phyloP scores from a whole-genome alignment of 2,888 invertebrate species.

The Gymnoscelis rufifasciata region DNA sequence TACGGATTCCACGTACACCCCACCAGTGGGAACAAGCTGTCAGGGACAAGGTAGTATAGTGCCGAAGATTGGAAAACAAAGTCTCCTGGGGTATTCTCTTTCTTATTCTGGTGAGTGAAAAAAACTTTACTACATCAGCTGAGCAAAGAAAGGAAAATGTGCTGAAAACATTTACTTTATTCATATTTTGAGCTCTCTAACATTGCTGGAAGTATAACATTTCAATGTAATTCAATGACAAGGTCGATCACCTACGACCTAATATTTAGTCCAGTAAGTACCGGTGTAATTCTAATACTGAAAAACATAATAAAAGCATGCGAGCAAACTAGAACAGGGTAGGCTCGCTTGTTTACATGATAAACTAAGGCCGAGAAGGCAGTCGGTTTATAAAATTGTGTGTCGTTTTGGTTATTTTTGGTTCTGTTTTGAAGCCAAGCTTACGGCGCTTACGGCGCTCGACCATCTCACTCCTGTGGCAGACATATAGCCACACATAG shows the following conservation, averaged over 20 bases:
- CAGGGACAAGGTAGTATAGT: no score
- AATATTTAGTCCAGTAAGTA: background rate
- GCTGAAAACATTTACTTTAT: conserved; percentile 30
- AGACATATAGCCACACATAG: no score
- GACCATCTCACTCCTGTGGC: no score
- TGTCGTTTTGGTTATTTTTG: no score
- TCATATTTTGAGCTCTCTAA: conserved; percentile 7
- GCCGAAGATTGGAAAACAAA: no score
- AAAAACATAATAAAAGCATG: background rate
- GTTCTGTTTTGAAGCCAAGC: no score
- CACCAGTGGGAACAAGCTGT: no score
- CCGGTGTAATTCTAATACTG: background rate
- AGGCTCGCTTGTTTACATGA: conserved; percentile 51
- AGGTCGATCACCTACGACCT: background rate
- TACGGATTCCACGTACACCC: no score
- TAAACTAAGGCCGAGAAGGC: conserved; percentile 59
- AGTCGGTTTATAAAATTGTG: conserved; percentile 73
- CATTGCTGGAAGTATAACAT: background rate
- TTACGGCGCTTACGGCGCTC: no score
- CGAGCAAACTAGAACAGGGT: conserved; percentile 18
- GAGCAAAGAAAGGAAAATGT: conserved; percentile 46
- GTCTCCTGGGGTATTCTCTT: no score
- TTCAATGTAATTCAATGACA: background rate
- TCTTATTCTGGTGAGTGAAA: no score
- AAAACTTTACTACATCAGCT: conserved; percentile 58